phyloP scores from a whole-genome alignment of 2,888 invertebrate genomes.

The Pammene aurita region DNA sequence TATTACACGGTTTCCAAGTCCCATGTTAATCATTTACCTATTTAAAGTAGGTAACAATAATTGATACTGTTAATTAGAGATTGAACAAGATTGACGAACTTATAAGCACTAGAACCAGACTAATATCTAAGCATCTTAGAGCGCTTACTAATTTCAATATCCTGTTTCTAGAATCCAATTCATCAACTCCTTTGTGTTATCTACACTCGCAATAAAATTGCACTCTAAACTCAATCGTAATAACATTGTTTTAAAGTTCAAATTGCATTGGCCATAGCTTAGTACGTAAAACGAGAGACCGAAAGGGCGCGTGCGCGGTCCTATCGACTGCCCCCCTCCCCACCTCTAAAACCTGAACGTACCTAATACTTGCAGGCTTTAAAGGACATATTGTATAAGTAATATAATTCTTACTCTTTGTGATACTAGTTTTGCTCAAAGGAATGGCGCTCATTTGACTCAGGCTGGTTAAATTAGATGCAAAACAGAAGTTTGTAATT shows the following conservation, averaged over 20 bases:
- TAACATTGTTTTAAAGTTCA: background rate
- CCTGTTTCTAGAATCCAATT: constrained; percentile 37
- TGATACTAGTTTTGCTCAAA: background rate
- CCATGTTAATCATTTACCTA: too few species aligned
- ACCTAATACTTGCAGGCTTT: constrained; percentile 58
- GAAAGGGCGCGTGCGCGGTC: constrained; percentile 64
- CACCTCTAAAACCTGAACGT: constrained; percentile 58
- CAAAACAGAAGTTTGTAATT: too few species aligned
- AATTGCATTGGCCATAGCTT: constrained; percentile 9
- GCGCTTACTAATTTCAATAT: constrained; percentile 32
- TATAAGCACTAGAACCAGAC: background rate
- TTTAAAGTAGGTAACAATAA: too few species aligned
- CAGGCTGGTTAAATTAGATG: too few species aligned
- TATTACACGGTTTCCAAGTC: too few species aligned
- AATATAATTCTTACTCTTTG: constrained; percentile 3
- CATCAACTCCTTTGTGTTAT: constrained; percentile 38
- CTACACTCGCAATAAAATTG: background rate
- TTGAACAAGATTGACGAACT: background rate
- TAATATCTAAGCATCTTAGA: constrained; percentile 9
- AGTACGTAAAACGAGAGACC: constrained; percentile 21
- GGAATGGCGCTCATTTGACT: constrained; percentile 4
- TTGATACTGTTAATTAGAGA: too few species aligned
- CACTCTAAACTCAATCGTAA: background rate
- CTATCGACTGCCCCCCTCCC: constrained; percentile 66
- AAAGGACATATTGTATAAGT: constrained; percentile 45